phyloP scores from a whole-genome alignment of 2,797 vertebrate genomes.

The Borostomias antarcticus region DNA sequence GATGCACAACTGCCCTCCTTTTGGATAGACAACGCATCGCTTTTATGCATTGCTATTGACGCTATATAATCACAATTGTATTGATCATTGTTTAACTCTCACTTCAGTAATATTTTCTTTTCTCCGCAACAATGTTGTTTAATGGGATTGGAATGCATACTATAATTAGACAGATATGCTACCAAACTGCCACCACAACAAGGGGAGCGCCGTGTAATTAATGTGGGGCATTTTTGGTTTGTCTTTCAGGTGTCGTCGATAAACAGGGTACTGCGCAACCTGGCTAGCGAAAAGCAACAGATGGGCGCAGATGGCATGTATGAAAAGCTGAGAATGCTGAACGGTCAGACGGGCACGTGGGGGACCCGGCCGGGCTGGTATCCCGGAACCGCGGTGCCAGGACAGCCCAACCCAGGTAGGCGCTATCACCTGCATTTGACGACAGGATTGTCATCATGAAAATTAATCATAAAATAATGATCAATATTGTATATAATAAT shows the following conservation, averaged over 20 bases:
- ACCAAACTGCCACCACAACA: slow-evolving; percentile 20
- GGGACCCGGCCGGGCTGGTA: slow-evolving; percentile 94
- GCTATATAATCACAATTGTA: background rate
- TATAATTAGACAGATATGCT: slow-evolving; percentile 7
- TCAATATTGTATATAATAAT: background rate
- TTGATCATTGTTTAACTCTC: background rate
- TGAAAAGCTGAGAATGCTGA: slow-evolving; percentile 98
- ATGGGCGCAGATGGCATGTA: slow-evolving; percentile 98
- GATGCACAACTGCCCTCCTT: background rate
- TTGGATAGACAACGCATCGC: background rate
- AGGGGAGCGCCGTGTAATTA: slow-evolving; percentile 44
- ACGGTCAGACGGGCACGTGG: slow-evolving; percentile 91
- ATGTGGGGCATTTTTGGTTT: slow-evolving; percentile 47
- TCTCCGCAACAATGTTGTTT: background rate
- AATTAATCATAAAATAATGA: background rate
- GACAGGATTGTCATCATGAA: background rate
- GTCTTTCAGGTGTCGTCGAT: slow-evolving; percentile 95
- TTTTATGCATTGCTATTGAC: background rate
- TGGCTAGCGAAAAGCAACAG: slow-evolving; percentile 98
- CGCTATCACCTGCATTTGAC: background rate
- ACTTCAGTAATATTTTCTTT: background rate
- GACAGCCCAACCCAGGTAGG: slow-evolving; percentile 87
- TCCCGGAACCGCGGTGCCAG: slow-evolving; percentile 88
- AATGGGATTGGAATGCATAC: slow-evolving; percentile 11
- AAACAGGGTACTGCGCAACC: slow-evolving; percentile 98